Base-by-base conservation (phyloP, 2,797 vertebrate genomes). In the Sylvia borin region DNA sequence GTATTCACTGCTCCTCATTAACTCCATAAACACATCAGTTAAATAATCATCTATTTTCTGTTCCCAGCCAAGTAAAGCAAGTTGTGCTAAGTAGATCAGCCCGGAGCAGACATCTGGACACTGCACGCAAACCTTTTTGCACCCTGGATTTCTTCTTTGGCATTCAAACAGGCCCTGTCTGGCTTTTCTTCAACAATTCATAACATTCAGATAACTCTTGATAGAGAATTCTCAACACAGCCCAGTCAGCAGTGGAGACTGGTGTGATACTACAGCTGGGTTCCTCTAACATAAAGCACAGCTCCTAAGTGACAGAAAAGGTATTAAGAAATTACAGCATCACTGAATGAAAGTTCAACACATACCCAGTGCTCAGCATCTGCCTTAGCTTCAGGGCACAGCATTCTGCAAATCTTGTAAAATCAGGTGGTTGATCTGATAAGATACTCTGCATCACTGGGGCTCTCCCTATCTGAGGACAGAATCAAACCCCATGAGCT, bases 361-460 rank as follows among this genome's bases (percentile, higher is more conserved):
- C 51, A 21, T 38, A 93, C 25, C 20, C 71, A 73, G 74, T 4
- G 47, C 89, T 93, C 93, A 91, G 86, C 88, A 45, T 81, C 77
- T 93, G 64, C 57, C 65, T 78, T 79, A 65, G 95, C 96, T 85
- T 34, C 79, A 62, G 64, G 94, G 89, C 79, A 92, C 53, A 77
- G 84, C 87, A 81, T 73, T 85, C 90, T 95, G 83, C 75, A 91
- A 70, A 92, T 94, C 94, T 94, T 97, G 97, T 97, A 92, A 96
- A 94, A 97, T 97, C 95, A 95, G 94, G 68, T 88, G 87, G 64
- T 68, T 96, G 87, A 97, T 97, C 92, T 93, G 65, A 93, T 90
- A 90, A 97, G 87, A 90, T 34, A 71, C 84, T 91, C 71, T 4
- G 15, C 85, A 50, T 81, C 10, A 53, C 89, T 65, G 82, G 47